A percentile compares a stretch with the other conserved stretches of the same genome.
Conservation (phyloP, 2,888 invertebrate species). For the Tortricodes alternella region DNA sequence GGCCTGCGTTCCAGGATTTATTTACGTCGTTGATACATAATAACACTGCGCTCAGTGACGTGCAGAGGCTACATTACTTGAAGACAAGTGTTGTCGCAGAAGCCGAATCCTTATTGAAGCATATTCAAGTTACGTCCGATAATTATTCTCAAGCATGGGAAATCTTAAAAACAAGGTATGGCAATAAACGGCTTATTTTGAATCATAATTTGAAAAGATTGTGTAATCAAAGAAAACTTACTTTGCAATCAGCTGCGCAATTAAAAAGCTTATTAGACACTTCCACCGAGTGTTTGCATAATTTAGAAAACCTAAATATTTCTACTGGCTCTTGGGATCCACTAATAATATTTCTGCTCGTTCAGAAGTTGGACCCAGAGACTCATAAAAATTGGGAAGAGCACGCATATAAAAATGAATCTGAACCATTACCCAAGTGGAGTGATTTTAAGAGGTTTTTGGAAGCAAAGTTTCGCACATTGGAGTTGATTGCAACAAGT, state of each 20-base stretch:
- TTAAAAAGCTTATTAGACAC: conserved; percentile 30
- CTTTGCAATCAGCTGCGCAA: conserved; percentile 8
- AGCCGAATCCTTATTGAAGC: conserved; percentile 8
- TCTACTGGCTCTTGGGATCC: conserved; percentile 9
- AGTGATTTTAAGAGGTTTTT: conserved; percentile 25
- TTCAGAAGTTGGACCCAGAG: conserved; percentile 2
- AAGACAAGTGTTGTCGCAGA: conserved; percentile 15
- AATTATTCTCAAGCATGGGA: conserved; percentile 26
- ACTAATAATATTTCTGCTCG: background rate
- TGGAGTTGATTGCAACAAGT: conserved; percentile 19
- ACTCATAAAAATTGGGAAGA: conserved; percentile 1
- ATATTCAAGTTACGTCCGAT: background rate
- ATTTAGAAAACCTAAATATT: conserved; percentile 31
- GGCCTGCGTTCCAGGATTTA: conserved; percentile 28
- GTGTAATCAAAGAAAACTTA: conserved; percentile 24
- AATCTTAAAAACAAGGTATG: conserved; percentile 19
- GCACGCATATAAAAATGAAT: background rate
- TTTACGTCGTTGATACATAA: conserved; percentile 27
- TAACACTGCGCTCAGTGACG: conserved; percentile 12
- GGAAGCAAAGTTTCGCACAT: conserved; percentile 30
- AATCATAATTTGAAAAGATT: conserved; percentile 2
- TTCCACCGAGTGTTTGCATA: conserved; percentile 27
- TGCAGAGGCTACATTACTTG: conserved; percentile 31
- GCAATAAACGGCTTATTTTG: background rate
- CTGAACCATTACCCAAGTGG: background rate